These are phyloP conservation scores for Kryptolebias ocellatus DNA, from an alignment of 2,797 vertebrate genomes.

Conservation along the genomic window DNA sequence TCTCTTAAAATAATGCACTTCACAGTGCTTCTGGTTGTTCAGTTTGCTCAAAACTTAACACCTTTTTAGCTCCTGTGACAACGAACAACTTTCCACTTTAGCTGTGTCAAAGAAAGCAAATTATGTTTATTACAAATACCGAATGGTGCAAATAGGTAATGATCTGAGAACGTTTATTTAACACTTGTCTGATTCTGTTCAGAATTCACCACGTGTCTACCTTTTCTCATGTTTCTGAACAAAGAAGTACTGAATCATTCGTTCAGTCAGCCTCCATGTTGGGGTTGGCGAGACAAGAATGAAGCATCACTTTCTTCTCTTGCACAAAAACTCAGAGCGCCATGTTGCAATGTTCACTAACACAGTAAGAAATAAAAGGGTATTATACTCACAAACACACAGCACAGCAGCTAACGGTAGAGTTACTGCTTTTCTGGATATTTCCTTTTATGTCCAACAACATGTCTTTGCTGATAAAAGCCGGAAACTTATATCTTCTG, in stretches of 20 bases:
- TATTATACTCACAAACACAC: constrained; percentile 59
- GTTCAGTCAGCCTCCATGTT: constrained; percentile 18
- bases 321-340: constrained; percentile 34
- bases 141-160: constrained; percentile 49
- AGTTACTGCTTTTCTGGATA: constrained; percentile 38
- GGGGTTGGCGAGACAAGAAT: constrained; percentile 4
- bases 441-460: constrained; percentile 38
- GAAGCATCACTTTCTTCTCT: constrained; percentile 32
- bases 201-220: constrained; percentile 29
- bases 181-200: constrained; percentile 55
- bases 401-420: constrained; percentile 58
- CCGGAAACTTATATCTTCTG: constrained; percentile 33
- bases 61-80: background rate
- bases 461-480: constrained; percentile 39
- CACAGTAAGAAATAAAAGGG: constrained; percentile 59
- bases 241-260: constrained; percentile 55
- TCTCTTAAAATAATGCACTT: background rate
- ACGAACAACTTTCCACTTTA: background rate
- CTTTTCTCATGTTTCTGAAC: constrained; percentile 21
- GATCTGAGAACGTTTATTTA: constrained; percentile 76
- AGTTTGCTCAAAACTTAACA: background rate
- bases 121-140: constrained; percentile 6
- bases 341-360: constrained; percentile 40
- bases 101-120: constrained; percentile 5
- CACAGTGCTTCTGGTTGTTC: background rate